phyloP scores from a whole-genome alignment of 1,140 invertebrate genomes.

The Dendroctonus ponderosae region DNA sequence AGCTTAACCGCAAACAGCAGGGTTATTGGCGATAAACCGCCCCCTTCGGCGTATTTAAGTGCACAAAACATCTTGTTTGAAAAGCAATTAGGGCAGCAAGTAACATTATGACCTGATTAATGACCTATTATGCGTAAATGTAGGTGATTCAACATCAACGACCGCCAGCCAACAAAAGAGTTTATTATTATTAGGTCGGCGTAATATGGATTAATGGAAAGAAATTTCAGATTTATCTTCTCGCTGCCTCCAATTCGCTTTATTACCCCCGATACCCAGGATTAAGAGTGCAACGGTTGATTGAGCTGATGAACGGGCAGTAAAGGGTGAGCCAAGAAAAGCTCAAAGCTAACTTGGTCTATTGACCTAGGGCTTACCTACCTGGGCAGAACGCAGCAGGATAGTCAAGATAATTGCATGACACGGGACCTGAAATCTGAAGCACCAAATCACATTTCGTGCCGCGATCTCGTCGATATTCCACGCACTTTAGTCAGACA shows the following conservation, averaged over 20 bases:
- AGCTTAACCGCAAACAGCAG: too few relatives aligned
- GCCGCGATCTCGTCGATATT: neutral
- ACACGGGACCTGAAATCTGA: neutral
- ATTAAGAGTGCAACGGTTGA: neutral
- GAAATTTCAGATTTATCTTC: neutral
- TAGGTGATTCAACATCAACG: too few relatives aligned
- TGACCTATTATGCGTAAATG: too few relatives aligned
- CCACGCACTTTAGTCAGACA: constrained; percentile 1
- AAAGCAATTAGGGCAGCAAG: too few relatives aligned
- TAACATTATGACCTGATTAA: too few relatives aligned
- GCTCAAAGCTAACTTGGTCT: neutral
- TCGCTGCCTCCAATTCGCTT: neutral
- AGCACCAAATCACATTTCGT: constrained; percentile 8
- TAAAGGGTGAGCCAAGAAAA: neutral
- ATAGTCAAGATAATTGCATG: neutral
- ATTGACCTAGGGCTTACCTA: constrained; percentile 20
- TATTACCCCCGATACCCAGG: neutral
- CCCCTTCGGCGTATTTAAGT: too few relatives aligned
- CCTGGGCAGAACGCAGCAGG: constrained; percentile 12
- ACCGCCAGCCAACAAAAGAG: too few relatives aligned
- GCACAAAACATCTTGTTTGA: too few relatives aligned
- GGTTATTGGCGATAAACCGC: too few relatives aligned
- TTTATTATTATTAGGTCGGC: neutral
- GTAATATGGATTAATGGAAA: neutral
- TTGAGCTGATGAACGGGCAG: neutral